Evolutionary conservation across 2,888 invertebrate genomes (phyloP), one percentile per base, ranked within the genome.

Genomic region (Heliconius erato): DNA sequence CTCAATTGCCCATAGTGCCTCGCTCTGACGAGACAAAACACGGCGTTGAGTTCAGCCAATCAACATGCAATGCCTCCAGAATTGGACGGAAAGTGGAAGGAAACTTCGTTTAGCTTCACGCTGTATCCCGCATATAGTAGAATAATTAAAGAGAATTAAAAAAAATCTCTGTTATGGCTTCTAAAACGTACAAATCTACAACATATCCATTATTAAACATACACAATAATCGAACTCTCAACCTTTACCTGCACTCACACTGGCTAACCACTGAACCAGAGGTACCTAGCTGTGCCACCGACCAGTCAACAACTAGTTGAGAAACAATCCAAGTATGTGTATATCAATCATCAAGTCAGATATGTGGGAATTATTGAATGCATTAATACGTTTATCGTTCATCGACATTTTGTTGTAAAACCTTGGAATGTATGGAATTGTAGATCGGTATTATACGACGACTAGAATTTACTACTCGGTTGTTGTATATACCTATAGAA

Each of bases 341-440:
- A 78, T 49, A 23, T 78, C 67, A 65, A 40, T 78, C 65, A 26
- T 65, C 65, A 28, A 78, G 49, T 78, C 68, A 68, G 19, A 68
- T 72, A 80, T 76, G 81, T 83, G 81, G 71, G 78, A 81, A 82
- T 23, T 40, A 12, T 54, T 35, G 68, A 81, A 79, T 76, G 78
- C 59, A 32, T 44, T 80, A 83, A 83, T 86, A 79, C 65, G 83
- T 87, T 83, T 86, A 74, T 35, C 85, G 90, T 88, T 11, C 91
- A 85, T 88, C 89, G 90, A 90, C 44, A 26, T 89, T 87, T 84
- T 82, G 67, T 67, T 83, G 80, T 86, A 85, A 85, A 89, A 79
- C 91, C 91, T 91, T 91, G 91, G 87, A 28, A 68, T 82, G 74
- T 79, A 88, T 89, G 88, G 87, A 89, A 89, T 90, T 91, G 88